These are phyloP conservation scores for Deroptyus accipitrinus DNA, from an alignment of 2,113 vertebrate genomes.

Conservation along the genomic window DNA sequence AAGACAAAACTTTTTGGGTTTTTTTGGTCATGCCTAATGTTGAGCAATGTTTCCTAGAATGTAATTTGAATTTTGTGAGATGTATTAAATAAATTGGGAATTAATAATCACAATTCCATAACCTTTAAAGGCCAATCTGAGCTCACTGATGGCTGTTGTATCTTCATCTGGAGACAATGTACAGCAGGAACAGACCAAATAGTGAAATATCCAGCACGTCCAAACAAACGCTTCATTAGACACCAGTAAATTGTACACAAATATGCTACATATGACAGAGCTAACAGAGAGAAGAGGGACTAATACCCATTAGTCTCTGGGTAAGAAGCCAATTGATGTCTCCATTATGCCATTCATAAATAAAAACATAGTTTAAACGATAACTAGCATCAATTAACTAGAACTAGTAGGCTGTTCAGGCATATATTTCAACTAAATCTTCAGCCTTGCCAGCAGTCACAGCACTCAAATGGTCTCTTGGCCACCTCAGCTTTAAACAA, in stretches of 20 bases:
- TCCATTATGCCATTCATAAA: background rate
- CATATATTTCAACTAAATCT: background rate
- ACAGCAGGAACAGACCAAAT: background rate
- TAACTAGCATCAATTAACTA: background rate
- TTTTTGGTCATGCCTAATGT: background rate
- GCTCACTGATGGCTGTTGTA: background rate
- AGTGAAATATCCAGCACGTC: background rate
- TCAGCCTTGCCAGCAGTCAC: background rate
- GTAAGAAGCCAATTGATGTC: background rate
- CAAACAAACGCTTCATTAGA: background rate
- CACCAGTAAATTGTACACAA: background rate
- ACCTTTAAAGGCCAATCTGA: background rate
- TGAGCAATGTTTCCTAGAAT: background rate
- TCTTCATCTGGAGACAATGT: background rate
- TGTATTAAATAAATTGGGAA: background rate
- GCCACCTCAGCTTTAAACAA: background rate
- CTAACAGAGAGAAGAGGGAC: background rate
- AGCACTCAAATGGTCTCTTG: background rate
- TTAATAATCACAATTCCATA: constrained; percentile 13
- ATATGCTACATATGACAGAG: no score
- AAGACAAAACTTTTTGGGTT: background rate
- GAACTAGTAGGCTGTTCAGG: background rate
- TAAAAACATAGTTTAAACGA: background rate
- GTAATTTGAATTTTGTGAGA: background rate
- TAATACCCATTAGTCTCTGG: background rate